These are phyloP conservation scores for Sardina pilchardus DNA, from an alignment of 2,113 vertebrate species.

Conservation along the genomic window DNA sequence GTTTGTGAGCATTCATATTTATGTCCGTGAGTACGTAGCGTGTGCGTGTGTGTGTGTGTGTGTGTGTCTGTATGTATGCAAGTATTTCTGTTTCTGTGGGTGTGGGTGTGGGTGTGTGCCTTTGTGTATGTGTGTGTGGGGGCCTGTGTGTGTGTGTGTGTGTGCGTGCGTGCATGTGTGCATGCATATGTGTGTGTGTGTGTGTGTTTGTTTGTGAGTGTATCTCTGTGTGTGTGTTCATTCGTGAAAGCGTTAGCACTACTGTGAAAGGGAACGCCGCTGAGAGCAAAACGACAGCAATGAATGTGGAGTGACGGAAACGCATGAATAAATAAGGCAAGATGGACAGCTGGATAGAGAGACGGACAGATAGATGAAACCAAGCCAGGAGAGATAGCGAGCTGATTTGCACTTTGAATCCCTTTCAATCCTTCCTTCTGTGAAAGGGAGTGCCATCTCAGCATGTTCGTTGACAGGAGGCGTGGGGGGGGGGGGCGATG, in stretches of 20 bases:
- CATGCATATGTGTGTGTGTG: neutral
- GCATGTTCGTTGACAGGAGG: conserved; percentile 57
- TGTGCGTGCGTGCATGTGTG: neutral
- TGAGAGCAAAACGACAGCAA: conserved; percentile 62
- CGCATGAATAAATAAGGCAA: conserved; percentile 62
- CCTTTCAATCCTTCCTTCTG: conserved; percentile 62
- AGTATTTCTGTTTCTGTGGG: neutral
- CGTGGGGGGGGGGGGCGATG: conserved; percentile 21
- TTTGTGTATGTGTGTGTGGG: neutral
- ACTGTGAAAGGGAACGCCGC: conserved; percentile 33
- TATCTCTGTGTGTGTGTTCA: neutral
- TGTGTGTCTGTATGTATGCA: too few relatives aligned
- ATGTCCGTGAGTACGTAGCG: too few relatives aligned
- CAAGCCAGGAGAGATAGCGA: conserved; percentile 58
- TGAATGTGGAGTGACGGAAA: conserved; percentile 56
- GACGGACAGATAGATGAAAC: conserved; percentile 67
- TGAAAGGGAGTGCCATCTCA: conserved; percentile 60
- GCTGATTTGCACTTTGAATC: conserved; percentile 70
- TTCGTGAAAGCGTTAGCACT: neutral
- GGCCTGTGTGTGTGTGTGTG: neutral
- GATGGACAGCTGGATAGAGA: conserved; percentile 54
- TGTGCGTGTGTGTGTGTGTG: too few relatives aligned
- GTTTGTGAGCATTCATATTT: too few relatives aligned
- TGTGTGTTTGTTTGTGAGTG: neutral
- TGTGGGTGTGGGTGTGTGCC: neutral